Base-by-base conservation (phyloP, 1,140 invertebrate genomes). In the Lanistes nyassanus region DNA sequence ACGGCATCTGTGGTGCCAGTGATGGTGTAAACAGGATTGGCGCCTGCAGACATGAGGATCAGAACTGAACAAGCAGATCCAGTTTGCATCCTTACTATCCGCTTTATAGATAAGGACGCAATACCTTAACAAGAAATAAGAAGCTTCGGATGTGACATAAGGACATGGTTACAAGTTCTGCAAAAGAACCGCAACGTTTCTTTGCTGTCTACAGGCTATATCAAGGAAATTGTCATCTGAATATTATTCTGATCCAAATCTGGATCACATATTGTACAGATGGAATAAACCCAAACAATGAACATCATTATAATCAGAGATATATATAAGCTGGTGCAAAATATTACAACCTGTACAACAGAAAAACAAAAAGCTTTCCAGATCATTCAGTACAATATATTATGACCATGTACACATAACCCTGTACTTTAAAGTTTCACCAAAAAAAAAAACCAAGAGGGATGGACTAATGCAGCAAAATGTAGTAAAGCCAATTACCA, bases 401-500 rank as follows among this genome's bases (percentile, higher is more conserved):
- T n/a, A n/a, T n/a, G n/a, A n/a, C n/a, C n/a, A n/a, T n/a, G n/a
- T n/a, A n/a, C n/a, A n/a, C n/a, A n/a, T 70, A 65, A 42, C 69
- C 2, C 47, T 34, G 42, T 58, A 2, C 36, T 60, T 65, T 16
- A 47, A 26, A 9, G 31, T 58, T 55, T 76, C 31, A 19, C 9
- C 21, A 51, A 60, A 21, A n/a, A 65, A 36, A 26, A 34, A 16
- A 51, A 64, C 60, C 65, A 42, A 70, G 29, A n/a, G n/a, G 64
- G 23, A 51, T 68, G 66, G 51, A 34, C 47, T 60, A 72, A 39
- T 42, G 69, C 36, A 76, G 16, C 37, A 65, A 39, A 60, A 42
- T n/a, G 51, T 26, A 39, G 9, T 13, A 23, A 16, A 11, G 39
- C 56, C 23, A 65, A 26, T 19, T 60, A 53, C 47, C 31, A 65